These are phyloP conservation scores for Sparus aurata DNA, from an alignment of 2,797 vertebrate genomes.

Conservation along the genomic window DNA sequence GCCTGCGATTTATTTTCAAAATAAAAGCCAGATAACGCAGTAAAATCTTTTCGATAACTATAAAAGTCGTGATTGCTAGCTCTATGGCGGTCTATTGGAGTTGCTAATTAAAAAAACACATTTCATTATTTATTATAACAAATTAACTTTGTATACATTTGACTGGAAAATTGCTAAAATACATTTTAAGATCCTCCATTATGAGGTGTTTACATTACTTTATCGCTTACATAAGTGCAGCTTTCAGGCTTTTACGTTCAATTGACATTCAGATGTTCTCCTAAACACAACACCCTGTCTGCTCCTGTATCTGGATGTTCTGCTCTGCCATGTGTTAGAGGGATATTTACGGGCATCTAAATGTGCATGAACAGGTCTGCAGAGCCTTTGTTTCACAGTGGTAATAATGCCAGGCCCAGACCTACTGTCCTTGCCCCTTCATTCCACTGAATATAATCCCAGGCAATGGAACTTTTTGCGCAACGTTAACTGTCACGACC, in stretches of 20 bases:
- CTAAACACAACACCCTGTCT: slow-evolving; percentile 16
- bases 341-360: slow-evolving; percentile 76
- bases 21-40: too few relatives aligned
- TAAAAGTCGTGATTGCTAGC: background rate
- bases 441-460: slow-evolving; percentile 84
- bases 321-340: slow-evolving; percentile 39
- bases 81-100: background rate
- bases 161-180: background rate
- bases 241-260: slow-evolving; percentile 2
- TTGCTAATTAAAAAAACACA: background rate
- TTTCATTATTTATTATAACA: too few relatives aligned
- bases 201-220: slow-evolving; percentile 2
- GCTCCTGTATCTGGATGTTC: slow-evolving; percentile 38
- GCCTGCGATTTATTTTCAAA: too few relatives aligned
- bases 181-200: background rate
- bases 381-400: slow-evolving; percentile 64
- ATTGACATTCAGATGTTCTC: slow-evolving; percentile 52
- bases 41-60: too few relatives aligned
- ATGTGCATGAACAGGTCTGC: slow-evolving; percentile 74
- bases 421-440: slow-evolving; percentile 75
- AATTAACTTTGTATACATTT: too few relatives aligned
- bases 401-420: slow-evolving; percentile 69
- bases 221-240: slow-evolving; percentile 4
- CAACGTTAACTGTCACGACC: slow-evolving; percentile 97
- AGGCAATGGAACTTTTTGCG: slow-evolving; percentile 92